These are phyloP conservation scores for Euzophera pinguis DNA, from an alignment of 2,888 invertebrate genomes.

Conservation along the genomic window DNA sequence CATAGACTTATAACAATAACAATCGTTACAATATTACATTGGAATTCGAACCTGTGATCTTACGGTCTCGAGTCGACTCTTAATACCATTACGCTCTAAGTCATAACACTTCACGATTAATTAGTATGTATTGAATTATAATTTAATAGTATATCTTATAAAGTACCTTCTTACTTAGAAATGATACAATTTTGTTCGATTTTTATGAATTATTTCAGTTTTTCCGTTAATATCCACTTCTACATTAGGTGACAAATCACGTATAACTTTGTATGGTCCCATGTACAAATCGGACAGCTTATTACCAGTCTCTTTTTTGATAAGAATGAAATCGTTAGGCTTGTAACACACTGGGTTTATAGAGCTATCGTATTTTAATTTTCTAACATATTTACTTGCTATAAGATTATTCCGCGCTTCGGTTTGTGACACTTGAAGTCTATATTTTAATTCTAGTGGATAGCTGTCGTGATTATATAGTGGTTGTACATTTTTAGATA, in stretches of 20 bases:
- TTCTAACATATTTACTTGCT: conserved; percentile 2
- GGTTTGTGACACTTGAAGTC: conserved; percentile 8
- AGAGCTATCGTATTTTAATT: conserved; percentile 8
- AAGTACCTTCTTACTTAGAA: too few relatives aligned
- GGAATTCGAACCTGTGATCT: too few relatives aligned
- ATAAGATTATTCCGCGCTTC: conserved; percentile 11
- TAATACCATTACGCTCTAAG: too few relatives aligned
- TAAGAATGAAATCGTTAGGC: neutral
- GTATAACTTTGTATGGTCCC: neutral
- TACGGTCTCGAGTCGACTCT: too few relatives aligned
- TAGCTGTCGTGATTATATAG: conserved; percentile 9
- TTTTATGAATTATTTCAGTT: too few relatives aligned
- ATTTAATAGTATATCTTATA: too few relatives aligned
- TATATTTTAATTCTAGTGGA: conserved; percentile 11
- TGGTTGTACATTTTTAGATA: neutral
- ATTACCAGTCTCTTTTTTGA: conserved; percentile 11
- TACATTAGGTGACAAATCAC: conserved; percentile 6
- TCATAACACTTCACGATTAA: too few relatives aligned
- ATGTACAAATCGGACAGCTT: neutral
- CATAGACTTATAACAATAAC: too few relatives aligned
- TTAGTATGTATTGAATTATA: too few relatives aligned
- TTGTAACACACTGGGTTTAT: neutral
- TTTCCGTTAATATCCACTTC: conserved; percentile 1
- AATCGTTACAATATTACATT: too few relatives aligned
- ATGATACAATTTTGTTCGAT: too few relatives aligned